Conservation (phyloP, 2,797 vertebrate genomes). For the Tragelaphus eurycerus region DNA sequence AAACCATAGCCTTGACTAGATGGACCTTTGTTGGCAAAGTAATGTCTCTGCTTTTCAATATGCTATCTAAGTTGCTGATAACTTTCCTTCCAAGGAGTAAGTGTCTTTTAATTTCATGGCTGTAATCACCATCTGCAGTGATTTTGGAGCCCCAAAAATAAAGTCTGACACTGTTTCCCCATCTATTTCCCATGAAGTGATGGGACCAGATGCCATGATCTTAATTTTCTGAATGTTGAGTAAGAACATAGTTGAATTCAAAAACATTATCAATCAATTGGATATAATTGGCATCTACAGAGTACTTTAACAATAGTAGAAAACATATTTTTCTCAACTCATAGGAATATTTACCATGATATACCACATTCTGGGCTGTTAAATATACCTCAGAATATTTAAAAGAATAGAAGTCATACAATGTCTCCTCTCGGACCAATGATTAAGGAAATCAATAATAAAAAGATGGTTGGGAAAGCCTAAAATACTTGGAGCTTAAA, state of each 20-base stretch:
- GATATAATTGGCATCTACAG: background rate
- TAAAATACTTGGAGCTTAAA: background rate
- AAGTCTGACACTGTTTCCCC: too few species aligned
- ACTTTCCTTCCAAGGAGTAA: too few species aligned
- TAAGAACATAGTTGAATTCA: background rate
- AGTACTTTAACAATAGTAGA: background rate
- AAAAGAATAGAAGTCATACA: background rate
- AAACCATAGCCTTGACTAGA: too few species aligned
- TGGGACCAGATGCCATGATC: too few species aligned
- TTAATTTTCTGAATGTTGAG: too few species aligned
- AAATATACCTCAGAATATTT: background rate
- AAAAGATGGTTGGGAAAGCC: background rate
- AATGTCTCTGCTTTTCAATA: too few species aligned
- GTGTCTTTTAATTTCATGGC: too few species aligned
- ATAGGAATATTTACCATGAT: background rate
- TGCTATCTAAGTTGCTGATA: too few species aligned
- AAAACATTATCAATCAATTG: background rate
- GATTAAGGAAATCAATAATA: background rate
- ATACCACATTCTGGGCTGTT: background rate
- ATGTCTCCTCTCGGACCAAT: background rate
- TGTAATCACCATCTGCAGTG: too few species aligned
- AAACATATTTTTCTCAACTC: background rate
- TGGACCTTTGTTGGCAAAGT: too few species aligned
- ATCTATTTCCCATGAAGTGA: too few species aligned
- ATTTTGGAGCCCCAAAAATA: too few species aligned